Base-by-base conservation (phyloP, 2,797 vertebrate genomes). In the Halcyon chelicuti region DNA sequence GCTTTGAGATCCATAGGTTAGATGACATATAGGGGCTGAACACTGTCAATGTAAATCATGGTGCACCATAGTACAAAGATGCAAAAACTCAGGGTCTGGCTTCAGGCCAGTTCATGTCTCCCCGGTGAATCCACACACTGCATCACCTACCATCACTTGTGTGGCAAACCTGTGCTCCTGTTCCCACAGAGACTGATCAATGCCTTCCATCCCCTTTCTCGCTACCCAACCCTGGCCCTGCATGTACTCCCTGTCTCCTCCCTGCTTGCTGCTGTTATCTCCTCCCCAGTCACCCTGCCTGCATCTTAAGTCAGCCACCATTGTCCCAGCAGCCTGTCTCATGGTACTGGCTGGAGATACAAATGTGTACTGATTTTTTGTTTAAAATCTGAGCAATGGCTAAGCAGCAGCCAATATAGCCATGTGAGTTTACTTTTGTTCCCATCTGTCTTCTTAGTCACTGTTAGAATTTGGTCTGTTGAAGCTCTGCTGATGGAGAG, bases 321-420 rank as follows among this genome's bases (percentile, higher is more conserved):
- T 46, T 84, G 28, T 35, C 33, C 65, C 8, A 31, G 26, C 14
- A 90, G 42, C 11, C 40, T 52, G 11, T 23, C 75, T 31, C 16
- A 12, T 15, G 40, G 5, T n/a, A 68, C n/a, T 3, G 1, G 44
- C 17, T 21, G 2, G 5, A 61, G 18, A 65, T 51, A 87, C 4
- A 0, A 0, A 58, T 5, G 10, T 13, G 5, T 1, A 1, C n/a
- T 49, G 19, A 72, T 31, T 49, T 52, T 76, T 12, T 40, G 2
- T 73, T 5, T 42, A 39, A 78, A 70, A 63, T 6, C 15, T 51
- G 26, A 58, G 44, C 20, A 51, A 39, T 17, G 21, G 28, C 35
- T 54, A 78, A 81, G 39, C 19, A 75, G 35, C 33, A 82, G 31
- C 13, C 46, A 68, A 61, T 21, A 11, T 62, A 81, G 74, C 17